Base-by-base conservation (phyloP, 2,888 invertebrate species). In the Gisinianus flammeolus region DNA sequence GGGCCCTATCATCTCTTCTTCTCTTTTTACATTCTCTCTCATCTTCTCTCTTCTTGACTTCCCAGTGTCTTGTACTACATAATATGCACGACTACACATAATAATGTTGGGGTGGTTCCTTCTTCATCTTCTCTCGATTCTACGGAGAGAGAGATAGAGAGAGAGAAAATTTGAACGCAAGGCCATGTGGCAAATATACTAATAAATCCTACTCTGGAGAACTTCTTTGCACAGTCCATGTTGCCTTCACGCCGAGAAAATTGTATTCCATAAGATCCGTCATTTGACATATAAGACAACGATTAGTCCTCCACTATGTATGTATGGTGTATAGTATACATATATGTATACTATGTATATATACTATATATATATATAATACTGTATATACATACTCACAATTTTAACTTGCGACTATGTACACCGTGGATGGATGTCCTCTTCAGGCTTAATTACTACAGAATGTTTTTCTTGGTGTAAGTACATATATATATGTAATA, bases 141-240 rank as follows among this genome's bases (percentile, higher is more conserved):
- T 58, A n/a, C n/a, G n/a, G n/a, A n/a, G n/a, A n/a, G n/a, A 22
- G 56, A 52, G 52, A 75, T 31, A 73, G 73, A n/a, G 33, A 28
- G 52, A 54, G 24, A 70, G 52, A 33, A 64, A 62, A 28, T 62
- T n/a, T 74, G 6, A 66, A 35, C 35, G 72, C 66, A 73, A 77
- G 77, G 77, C 77, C 77, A 77, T 77, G 77, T 72, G 77, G 77
- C 72, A 71, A 72, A 77, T 77, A 72, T 77, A 8, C 56, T 22
- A 10, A 44, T 44, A 10, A 71, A 71, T 66, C 77, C 76, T 76
- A 10, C 64, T 64, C 58, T 64, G 73, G 26, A 56, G 62, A 73
- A 31, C 58, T 31, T 26, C 68, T 44, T 26, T 22, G 68, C 68
- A 68, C 44, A 68, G 68, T 68, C 44, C 35, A 44, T 68, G 44